A percentile compares a stretch with the other conserved stretches of the same genome.
phyloP scores from a whole-genome alignment of 2,888 invertebrate species.

The Volucella bombylans region DNA sequence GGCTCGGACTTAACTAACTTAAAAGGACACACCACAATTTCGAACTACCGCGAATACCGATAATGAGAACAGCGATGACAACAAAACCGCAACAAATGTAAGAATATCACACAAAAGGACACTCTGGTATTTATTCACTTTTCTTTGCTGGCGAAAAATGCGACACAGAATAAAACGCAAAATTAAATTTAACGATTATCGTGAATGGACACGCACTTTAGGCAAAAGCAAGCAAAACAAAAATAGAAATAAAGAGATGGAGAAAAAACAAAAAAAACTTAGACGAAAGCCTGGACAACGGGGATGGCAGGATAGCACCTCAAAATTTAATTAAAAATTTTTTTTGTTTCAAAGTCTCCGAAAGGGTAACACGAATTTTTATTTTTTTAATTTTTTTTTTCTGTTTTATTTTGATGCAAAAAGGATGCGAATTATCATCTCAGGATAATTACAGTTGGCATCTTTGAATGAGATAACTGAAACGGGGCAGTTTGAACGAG shows the following conservation, averaged over 20 bases:
- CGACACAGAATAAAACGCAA: constrained; percentile 44
- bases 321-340: constrained; percentile 62
- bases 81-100: constrained; percentile 37
- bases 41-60: constrained; percentile 13
- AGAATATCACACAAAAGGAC: constrained; percentile 38
- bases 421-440: constrained; percentile 56
- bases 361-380: not conserved
- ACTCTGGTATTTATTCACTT: constrained; percentile 31
- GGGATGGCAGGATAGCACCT: constrained; percentile 54
- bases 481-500: not conserved
- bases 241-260: not conserved
- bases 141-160: constrained; percentile 12
- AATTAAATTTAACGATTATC: constrained; percentile 51
- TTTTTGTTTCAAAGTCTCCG: constrained; percentile 7
- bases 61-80: not conserved
- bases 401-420: constrained; percentile 6
- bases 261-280: not conserved
- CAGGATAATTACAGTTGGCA: constrained; percentile 41
- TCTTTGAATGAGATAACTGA: constrained; percentile 35
- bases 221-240: not conserved
- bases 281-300: constrained; percentile 3
- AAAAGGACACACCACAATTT: not conserved
- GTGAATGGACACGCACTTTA: constrained; percentile 58
- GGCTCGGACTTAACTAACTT: not conserved
- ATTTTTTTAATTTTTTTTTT: constrained; percentile 19